These are phyloP conservation scores for Matsumyia berberina DNA, from an alignment of 2,888 invertebrate species.

Conservation along the genomic window DNA sequence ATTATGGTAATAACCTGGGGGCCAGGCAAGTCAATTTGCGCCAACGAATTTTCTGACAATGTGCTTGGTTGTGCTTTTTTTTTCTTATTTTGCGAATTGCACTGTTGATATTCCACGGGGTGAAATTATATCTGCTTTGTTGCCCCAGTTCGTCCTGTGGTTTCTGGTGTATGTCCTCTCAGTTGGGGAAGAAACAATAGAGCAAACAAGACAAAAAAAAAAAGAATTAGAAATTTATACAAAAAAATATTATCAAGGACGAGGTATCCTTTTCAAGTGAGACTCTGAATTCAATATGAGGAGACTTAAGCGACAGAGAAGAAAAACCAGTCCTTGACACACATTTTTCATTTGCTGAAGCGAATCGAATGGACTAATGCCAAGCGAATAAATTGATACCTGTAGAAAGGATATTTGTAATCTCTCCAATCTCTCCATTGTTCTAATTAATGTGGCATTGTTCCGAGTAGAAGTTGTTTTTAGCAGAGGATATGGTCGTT, in stretches of 20 bases:
- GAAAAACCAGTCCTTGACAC: constrained; percentile 54
- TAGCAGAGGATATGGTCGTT: background rate
- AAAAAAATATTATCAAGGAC: constrained; percentile 58
- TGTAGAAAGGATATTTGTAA: constrained; percentile 53
- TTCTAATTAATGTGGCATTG: constrained; percentile 16
- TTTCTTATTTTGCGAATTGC: constrained; percentile 53
- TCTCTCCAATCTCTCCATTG: constrained; percentile 7
- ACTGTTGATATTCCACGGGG: constrained; percentile 64
- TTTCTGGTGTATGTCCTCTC: constrained; percentile 20
- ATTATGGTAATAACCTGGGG: constrained; percentile 72
- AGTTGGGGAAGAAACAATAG: constrained; percentile 39
- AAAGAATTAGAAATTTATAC: constrained; percentile 53
- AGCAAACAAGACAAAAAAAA: constrained; percentile 17
- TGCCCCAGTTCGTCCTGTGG: constrained; percentile 31
- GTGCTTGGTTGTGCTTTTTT: constrained; percentile 32
- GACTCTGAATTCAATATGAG: background rate
- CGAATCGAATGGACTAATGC: constrained; percentile 64
- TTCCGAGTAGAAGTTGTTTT: constrained; percentile 6
- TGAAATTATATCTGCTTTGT: constrained; percentile 59
- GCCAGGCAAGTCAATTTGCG: constrained; percentile 66
- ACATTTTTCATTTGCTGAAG: constrained; percentile 51
- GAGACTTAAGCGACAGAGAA: background rate
- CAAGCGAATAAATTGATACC: constrained; percentile 65
- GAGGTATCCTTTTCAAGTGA: constrained; percentile 13
- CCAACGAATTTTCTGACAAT: constrained; percentile 50